These are phyloP conservation scores for Bombus waltoni DNA, from an alignment of 1,140 invertebrate species.

Conservation along the genomic window DNA sequence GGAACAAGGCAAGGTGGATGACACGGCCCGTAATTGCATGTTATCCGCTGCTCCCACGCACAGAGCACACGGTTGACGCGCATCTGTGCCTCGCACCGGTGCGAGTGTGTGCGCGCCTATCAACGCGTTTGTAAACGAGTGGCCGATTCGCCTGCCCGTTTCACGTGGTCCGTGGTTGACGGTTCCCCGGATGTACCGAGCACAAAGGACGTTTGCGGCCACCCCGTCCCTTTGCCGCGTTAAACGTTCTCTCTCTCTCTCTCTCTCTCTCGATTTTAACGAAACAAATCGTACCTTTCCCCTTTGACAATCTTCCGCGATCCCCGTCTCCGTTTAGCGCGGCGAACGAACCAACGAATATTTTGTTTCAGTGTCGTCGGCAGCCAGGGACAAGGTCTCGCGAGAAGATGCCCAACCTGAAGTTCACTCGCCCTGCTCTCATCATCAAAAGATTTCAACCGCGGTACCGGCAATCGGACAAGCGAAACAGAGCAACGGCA, in stretches of 20 bases:
- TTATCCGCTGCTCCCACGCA: constrained; percentile 74
- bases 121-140: constrained; percentile 56
- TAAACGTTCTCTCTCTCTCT: constrained; percentile 29
- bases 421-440: constrained; percentile 54
- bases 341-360: not conserved
- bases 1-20: constrained; percentile 80
- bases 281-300: constrained; percentile 25
- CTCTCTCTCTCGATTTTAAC: constrained; percentile 40
- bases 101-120: constrained; percentile 11
- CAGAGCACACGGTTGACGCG: constrained; percentile 59
- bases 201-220: constrained; percentile 59
- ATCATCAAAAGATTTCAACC: constrained; percentile 42
- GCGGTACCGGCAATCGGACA: not conserved
- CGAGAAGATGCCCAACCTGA: constrained; percentile 60
- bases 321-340: not conserved
- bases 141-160: constrained; percentile 63
- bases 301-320: not conserved
- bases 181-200: constrained; percentile 48
- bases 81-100: constrained; percentile 16
- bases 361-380: constrained; percentile 63
- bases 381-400: constrained; percentile 65
- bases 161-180: constrained; percentile 56
- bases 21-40: constrained; percentile 82
- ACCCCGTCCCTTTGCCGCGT: constrained; percentile 16
- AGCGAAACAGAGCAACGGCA: constrained; percentile 64